Conservation (phyloP, 2,113 vertebrate genomes). For the Notechis scutatus region DNA sequence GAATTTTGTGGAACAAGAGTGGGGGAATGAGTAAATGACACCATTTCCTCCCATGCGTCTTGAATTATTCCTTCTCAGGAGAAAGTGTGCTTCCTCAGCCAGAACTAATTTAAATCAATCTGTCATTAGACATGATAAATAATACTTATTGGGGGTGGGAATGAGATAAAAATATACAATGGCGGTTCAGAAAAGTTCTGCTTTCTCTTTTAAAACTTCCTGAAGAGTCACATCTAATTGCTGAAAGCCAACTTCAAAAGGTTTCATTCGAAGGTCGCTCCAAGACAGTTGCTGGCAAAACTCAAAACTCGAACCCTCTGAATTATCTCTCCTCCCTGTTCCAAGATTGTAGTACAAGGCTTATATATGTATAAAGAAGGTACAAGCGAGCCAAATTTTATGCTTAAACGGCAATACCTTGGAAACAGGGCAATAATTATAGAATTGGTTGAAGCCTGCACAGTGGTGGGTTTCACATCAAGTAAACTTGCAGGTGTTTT, state of each 20-base stretch:
- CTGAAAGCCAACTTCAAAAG: conserved; percentile 61
- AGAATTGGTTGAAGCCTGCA: conserved; percentile 41
- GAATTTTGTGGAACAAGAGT: neutral
- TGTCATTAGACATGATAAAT: conserved; percentile 31
- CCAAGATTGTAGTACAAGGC: conserved; percentile 48
- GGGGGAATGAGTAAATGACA: neutral
- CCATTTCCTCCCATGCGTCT: neutral
- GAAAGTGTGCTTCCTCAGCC: conserved; percentile 34
- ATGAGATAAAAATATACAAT: conserved; percentile 14
- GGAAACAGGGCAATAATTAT: conserved; percentile 45
- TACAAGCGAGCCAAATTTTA: conserved; percentile 43
- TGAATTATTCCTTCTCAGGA: conserved; percentile 38
- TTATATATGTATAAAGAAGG: conserved; percentile 57
- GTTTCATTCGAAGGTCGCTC: conserved; percentile 33
- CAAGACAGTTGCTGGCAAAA: conserved; percentile 50
- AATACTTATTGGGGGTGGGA: conserved; percentile 22
- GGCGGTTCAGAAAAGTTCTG: conserved; percentile 33
- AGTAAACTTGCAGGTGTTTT: conserved; percentile 37
- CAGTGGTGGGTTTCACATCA: conserved; percentile 29
- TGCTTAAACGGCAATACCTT: conserved; percentile 45
- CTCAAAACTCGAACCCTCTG: conserved; percentile 22
- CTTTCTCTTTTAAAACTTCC: conserved; percentile 31
- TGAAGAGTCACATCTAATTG: conserved; percentile 48
- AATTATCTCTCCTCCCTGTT: conserved; percentile 41
- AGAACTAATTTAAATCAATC: conserved; percentile 33